phyloP scores from a whole-genome alignment of 2,888 invertebrate genomes.

The Heliconius hortense region DNA sequence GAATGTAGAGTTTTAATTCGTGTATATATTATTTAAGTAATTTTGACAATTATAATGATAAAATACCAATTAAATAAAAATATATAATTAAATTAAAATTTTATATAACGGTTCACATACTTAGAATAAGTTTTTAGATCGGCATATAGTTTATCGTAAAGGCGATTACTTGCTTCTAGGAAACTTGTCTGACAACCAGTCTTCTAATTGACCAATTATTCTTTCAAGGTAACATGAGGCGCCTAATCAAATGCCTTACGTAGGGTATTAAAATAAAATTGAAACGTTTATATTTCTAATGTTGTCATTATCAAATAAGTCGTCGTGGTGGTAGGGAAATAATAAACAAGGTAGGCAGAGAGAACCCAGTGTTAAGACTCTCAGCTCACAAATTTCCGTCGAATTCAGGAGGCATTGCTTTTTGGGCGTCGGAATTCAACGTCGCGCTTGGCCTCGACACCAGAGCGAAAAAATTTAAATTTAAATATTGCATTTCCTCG shows the following conservation, averaged over 20 bases:
- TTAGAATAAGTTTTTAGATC: slow-evolving; percentile 24
- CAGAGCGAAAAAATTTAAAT: no score
- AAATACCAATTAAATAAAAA: neutral
- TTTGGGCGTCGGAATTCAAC: no score
- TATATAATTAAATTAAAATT: neutral
- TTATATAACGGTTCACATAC: slow-evolving; percentile 30
- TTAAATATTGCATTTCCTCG: no score
- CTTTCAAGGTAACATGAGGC: slow-evolving; percentile 36
- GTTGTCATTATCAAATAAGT: neutral
- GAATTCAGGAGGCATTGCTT: no score
- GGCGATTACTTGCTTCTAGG: slow-evolving; percentile 25
- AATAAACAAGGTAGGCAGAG: neutral
- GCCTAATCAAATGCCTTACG: slow-evolving; percentile 29
- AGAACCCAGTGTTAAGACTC: no score
- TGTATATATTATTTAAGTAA: neutral
- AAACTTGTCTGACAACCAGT: slow-evolving; percentile 35
- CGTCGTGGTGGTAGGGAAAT: neutral
- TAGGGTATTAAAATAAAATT: slow-evolving; percentile 17
- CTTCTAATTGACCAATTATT: slow-evolving; percentile 40
- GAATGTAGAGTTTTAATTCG: neutral
- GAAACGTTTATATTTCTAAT: slow-evolving; percentile 13
- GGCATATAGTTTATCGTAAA: slow-evolving; percentile 30
- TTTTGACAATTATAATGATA: neutral
- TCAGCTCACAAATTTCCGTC: no score
- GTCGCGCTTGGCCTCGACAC: no score